Evolutionary conservation across 2,797 vertebrate genomes (phyloP).

Genomic region (Selene dorsalis): DNA sequence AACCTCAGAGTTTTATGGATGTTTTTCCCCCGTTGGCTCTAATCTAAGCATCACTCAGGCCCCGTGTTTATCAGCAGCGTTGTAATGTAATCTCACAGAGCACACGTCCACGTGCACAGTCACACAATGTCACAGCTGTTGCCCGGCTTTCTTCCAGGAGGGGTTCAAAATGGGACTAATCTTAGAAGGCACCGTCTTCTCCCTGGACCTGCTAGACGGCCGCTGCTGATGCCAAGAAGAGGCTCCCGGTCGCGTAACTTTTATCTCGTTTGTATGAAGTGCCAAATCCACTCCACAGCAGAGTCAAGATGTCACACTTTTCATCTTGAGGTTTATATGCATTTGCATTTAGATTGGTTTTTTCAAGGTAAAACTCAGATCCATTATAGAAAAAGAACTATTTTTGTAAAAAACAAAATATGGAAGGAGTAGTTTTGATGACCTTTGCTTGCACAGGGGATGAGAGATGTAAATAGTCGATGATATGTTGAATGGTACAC

Average conservation of each 20-base stretch:
- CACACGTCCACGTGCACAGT: fast-evolving
- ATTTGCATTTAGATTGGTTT: constrained; percentile 82
- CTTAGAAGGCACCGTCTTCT: constrained; percentile 98
- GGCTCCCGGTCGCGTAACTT: constrained; percentile 66
- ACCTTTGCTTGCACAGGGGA: constrained; percentile 74
- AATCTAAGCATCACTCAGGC: neutral
- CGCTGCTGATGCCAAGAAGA: constrained; percentile 91
- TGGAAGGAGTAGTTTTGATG: constrained; percentile 69
- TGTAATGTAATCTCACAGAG: neutral
- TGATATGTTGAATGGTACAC: constrained; percentile 74
- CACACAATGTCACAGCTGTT: constrained; percentile 21
- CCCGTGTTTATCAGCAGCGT: neutral
- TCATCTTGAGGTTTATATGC: constrained; percentile 82
- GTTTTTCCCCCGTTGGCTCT: neutral
- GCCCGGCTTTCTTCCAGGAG: constrained; percentile 89
- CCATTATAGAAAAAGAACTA: constrained; percentile 82
- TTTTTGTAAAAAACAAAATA: constrained; percentile 82
- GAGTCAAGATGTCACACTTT: constrained; percentile 79
- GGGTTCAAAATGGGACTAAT: constrained; percentile 99
- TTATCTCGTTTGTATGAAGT: constrained; percentile 82
- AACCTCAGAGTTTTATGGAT: neutral
- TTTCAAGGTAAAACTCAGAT: constrained; percentile 75
- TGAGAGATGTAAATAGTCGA: constrained; percentile 81
- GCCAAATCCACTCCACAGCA: constrained; percentile 75
- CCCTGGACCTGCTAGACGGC: constrained; percentile 94